phyloP scores from a whole-genome alignment of 2,113 vertebrate species.

The Hippocampus barbouri region DNA sequence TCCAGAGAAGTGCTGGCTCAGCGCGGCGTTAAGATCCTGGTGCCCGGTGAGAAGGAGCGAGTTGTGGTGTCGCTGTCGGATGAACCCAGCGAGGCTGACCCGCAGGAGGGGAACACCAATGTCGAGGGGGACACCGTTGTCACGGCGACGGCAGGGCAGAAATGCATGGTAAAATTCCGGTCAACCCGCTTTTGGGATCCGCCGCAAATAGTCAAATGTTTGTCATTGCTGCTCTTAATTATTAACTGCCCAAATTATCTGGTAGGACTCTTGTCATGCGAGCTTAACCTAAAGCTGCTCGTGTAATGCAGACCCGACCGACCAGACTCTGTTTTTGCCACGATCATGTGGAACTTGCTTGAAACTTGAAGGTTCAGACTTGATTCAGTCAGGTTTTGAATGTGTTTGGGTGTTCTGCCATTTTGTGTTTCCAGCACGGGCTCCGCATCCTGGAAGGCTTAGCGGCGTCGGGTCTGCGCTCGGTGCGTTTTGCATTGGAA shows the following conservation, averaged over 20 bases:
- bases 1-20: conserved; percentile 75
- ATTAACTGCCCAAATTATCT: not conserved
- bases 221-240: not conserved
- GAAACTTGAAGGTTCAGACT: not conserved
- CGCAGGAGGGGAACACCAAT: conserved; percentile 37
- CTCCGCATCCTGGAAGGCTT: conserved; percentile 84
- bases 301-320: too few relatives aligned
- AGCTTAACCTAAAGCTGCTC: too few relatives aligned
- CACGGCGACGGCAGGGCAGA: conserved; percentile 63
- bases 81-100: conserved; percentile 36
- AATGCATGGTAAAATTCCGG: conserved; percentile 72
- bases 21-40: conserved; percentile 77
- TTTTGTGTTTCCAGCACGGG: conserved; percentile 34
- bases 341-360: not conserved
- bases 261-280: too few relatives aligned
- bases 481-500: conserved; percentile 86
- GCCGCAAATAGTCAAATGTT: not conserved
- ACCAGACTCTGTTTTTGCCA: not conserved
- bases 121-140: conserved; percentile 25
- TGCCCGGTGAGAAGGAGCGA: conserved; percentile 79
- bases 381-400: not conserved
- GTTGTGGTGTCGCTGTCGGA: conserved; percentile 70
- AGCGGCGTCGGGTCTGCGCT: conserved; percentile 87
- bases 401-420: not conserved
- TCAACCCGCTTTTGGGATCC: too few relatives aligned